Base-by-base conservation (phyloP, 2,797 vertebrate genomes). In the Linurgus olivaceus region DNA sequence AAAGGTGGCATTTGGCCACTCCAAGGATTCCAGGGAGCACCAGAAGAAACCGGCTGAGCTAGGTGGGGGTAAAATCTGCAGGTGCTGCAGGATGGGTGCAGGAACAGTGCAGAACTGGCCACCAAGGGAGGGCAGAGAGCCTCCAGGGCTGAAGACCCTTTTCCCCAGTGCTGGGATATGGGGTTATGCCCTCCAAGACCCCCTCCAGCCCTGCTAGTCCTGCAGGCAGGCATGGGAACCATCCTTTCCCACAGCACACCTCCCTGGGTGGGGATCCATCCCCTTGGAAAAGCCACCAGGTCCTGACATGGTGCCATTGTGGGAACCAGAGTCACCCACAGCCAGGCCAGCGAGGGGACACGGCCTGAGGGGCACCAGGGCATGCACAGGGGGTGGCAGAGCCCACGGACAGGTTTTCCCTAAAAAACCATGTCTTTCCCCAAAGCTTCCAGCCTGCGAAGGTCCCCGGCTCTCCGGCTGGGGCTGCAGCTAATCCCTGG, bases 251-350 rank as follows among this genome's bases (percentile, higher is more conserved):
- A 23, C 24, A 5, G 37, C 2, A 13, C n/a, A 5, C 23, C 7
- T 1, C 2, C 35, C 31, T 11, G 1, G 2, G 1, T 0, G 13
- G 2, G 65, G 12, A 2, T 42, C 38, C 19, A 1, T 3, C 25
- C 8, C 50, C 93, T 78, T 61, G 63, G 82, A 66, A 94, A 90
- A 91, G 68, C 38, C 35, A 9, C 33, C 35, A 3, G 4, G 4
- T 82, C 82, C 2, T 23, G 17, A 0, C 10, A 1, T 3, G 4
- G 6, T n/a, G 45, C 2, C 25, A 1, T 8, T 14, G 6, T 8
- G 29, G n/a, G 18, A 24, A 4, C 14, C 58, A 23, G 18, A 3
- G 1, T 14, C 38, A 17, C 26, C 31, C 26, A 24, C 12, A 18
- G 65, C 29, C 42, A 10, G 8, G 2, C 1, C 19, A 16, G 5